These are phyloP conservation scores for Syngnathus scovelli DNA, from an alignment of 2,113 vertebrate species.

Conservation along the genomic window DNA sequence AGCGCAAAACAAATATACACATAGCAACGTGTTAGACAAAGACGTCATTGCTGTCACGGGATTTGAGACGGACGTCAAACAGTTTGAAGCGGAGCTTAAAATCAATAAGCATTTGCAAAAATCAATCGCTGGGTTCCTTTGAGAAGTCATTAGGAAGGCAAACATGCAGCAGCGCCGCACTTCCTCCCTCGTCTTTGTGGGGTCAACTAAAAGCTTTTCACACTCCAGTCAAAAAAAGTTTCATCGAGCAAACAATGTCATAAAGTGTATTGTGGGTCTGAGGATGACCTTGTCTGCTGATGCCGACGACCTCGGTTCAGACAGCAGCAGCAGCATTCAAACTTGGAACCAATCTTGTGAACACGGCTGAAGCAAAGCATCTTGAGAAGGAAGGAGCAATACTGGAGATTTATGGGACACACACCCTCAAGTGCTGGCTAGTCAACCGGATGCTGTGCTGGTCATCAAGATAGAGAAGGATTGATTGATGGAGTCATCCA, in stretches of 20 bases:
- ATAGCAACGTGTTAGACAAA: constrained; percentile 1
- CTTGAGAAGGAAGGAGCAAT: neutral
- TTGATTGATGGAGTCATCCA: constrained; percentile 5
- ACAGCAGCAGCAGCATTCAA: neutral
- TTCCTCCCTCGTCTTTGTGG: constrained; percentile 19
- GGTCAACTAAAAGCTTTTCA: constrained; percentile 10
- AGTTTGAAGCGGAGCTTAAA: constrained; percentile 42
- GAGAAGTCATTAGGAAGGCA: constrained; percentile 67
- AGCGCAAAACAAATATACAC: constrained; percentile 11
- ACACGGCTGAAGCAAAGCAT: neutral
- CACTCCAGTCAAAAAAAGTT: neutral
- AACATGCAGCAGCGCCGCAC: constrained; percentile 27
- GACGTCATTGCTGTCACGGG: constrained; percentile 36
- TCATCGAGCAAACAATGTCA: neutral
- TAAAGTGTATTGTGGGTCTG: neutral
- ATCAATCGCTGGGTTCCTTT: constrained; percentile 59
- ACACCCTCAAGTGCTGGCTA: neutral
- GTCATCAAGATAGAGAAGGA: constrained; percentile 1
- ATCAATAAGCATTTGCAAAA: constrained; percentile 65
- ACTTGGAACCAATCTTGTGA: neutral
- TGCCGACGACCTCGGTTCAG: no score
- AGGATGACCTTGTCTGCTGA: no score
- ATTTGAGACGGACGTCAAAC: constrained; percentile 54
- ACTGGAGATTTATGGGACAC: constrained; percentile 2
- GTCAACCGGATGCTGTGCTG: neutral